A percentile compares a stretch with the other conserved stretches of the same genome.
phyloP scores from a whole-genome alignment of 2,888 invertebrate genomes.

The Lapara coniferarum region DNA sequence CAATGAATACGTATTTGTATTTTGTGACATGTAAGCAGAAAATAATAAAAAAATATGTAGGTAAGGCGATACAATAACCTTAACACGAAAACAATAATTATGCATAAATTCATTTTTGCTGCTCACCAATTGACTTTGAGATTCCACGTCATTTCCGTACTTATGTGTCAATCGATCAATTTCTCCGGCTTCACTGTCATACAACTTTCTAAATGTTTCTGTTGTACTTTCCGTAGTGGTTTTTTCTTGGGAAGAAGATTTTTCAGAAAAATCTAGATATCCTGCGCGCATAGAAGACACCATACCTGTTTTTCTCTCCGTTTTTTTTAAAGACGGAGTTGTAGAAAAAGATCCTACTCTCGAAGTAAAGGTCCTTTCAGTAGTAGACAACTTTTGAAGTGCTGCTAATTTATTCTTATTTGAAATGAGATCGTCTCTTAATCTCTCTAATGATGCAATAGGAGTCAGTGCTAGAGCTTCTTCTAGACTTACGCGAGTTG shows the following conservation, averaged over 20 bases:
- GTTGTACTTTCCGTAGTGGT: slow-evolving; percentile 34
- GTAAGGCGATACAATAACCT: background rate
- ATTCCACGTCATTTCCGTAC: slow-evolving; percentile 43
- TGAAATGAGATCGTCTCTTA: slow-evolving; percentile 37
- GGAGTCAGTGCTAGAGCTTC: slow-evolving; percentile 45
- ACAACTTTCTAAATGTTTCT: slow-evolving; percentile 40
- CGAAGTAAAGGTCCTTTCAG: background rate
- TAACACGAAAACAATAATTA: background rate
- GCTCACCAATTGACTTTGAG: slow-evolving; percentile 68
- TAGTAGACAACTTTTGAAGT: slow-evolving; percentile 14
- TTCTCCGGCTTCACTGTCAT: slow-evolving; percentile 44
- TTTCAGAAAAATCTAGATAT: slow-evolving; percentile 60
- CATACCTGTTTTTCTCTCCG: slow-evolving; percentile 38
- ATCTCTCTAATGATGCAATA: slow-evolving; percentile 50
- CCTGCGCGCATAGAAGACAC: slow-evolving; percentile 67
- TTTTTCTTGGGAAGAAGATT: slow-evolving; percentile 35
- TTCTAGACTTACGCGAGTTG: slow-evolving; percentile 46
- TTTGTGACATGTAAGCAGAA: background rate
- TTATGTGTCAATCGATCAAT: slow-evolving; percentile 42
- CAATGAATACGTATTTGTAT: background rate
- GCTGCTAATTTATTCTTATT: slow-evolving; percentile 20
- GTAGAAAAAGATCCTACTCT: too few relatives aligned
- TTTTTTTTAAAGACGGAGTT: background rate
- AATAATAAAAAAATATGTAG: background rate
- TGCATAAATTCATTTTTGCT: background rate